These are phyloP conservation scores for Erythrolamprus reginae DNA, from an alignment of 2,113 vertebrate genomes.

Conservation along the genomic window DNA sequence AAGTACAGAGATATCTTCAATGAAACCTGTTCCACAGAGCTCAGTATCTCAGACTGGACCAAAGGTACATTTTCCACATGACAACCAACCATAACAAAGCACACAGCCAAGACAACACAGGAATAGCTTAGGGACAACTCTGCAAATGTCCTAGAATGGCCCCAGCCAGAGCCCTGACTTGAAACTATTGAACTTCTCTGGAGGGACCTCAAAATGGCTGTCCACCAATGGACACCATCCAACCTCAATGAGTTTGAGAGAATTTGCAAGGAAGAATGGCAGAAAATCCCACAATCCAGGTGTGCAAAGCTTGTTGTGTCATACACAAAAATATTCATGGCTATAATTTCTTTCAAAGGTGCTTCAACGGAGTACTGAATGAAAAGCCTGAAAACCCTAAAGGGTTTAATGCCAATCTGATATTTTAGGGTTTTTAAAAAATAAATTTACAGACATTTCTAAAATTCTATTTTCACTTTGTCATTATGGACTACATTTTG, in stretches of 20 bases:
- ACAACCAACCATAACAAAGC: not conserved
- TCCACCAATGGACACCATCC: not conserved
- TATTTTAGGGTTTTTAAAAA: not conserved
- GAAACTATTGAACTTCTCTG: not conserved
- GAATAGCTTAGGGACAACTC: not conserved
- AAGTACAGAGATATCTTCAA: not conserved
- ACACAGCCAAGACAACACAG: not conserved
- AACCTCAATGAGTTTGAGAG: not conserved
- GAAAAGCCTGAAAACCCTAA: no score
- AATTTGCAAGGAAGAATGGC: not conserved
- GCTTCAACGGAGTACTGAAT: not conserved
- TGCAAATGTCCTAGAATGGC: not conserved
- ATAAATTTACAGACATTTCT: not conserved
- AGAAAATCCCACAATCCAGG: not conserved
- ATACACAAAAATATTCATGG: not conserved
- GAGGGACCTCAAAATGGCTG: not conserved
- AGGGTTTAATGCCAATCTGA: not conserved
- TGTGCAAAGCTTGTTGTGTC: not conserved
- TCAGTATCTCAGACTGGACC: not conserved
- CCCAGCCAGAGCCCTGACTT: not conserved
- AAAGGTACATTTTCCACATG: not conserved
- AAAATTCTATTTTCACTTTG: not conserved
- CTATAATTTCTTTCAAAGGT: not conserved
- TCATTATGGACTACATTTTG: not conserved
- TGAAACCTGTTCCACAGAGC: not conserved